A percentile compares a stretch with the other conserved stretches of the same genome.
Conservation (phyloP, 2,888 invertebrate species). For the Nephrotoma flavescens region DNA sequence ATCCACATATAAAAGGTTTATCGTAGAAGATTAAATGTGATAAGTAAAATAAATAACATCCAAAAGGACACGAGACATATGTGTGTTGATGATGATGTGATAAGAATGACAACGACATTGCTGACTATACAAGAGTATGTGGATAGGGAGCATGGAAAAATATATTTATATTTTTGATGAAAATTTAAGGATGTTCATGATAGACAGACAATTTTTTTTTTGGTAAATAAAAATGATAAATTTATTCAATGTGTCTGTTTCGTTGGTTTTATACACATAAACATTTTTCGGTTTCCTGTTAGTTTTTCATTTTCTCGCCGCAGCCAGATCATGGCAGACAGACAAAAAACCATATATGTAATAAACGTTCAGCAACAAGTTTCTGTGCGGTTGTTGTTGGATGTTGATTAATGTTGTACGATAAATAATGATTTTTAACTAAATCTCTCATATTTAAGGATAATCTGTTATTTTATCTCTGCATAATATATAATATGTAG, state of each 20-base stretch:
- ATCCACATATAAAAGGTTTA: not conserved
- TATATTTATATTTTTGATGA: not conserved
- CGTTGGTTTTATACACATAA: not conserved
- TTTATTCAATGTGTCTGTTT: not conserved
- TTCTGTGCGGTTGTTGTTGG: not conserved
- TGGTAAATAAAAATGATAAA: not conserved
- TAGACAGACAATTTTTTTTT: not conserved
- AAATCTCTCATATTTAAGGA: not conserved
- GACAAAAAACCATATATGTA: not conserved
- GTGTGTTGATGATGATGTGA: not conserved
- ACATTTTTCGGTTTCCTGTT: not conserved
- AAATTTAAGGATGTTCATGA: not conserved
- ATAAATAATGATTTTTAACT: not conserved
- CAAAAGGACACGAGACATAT: not conserved
- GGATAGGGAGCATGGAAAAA: not conserved
- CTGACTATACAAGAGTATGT: not conserved
- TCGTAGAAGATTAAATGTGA: not conserved
- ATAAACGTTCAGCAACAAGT: not conserved
- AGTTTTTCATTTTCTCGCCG: not conserved
- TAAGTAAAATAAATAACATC: not conserved
- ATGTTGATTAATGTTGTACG: not conserved
- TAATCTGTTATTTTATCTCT: not conserved
- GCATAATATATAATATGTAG: not conserved
- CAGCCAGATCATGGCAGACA: not conserved
- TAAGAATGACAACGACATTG: not conserved